These are phyloP conservation scores for Lasioglossum leucozonium DNA, from an alignment of 2,888 invertebrate species.

Conservation along the genomic window DNA sequence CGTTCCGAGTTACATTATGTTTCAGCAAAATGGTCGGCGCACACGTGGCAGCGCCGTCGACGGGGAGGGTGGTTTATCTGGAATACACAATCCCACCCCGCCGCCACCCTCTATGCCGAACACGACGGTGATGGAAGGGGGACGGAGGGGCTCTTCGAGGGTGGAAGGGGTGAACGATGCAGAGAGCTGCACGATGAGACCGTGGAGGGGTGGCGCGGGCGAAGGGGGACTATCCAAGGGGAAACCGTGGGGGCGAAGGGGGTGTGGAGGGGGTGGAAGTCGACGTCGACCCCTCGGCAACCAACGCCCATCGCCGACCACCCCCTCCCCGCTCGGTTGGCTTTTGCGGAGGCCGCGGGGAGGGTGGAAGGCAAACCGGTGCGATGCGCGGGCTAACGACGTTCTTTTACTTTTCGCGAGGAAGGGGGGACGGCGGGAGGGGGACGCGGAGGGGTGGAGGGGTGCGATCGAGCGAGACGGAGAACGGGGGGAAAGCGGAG, in stretches of 20 bases:
- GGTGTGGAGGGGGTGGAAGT: constrained; percentile 60
- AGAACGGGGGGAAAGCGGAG: constrained; percentile 23
- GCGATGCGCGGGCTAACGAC: constrained; percentile 78
- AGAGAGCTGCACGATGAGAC: neutral
- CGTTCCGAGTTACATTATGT: constrained; percentile 81
- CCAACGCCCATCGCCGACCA: constrained; percentile 78
- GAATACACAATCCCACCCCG: constrained; percentile 80
- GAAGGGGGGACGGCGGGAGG: constrained; percentile 44
- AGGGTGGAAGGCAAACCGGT: constrained; percentile 66
- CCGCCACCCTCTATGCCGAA: constrained; percentile 48
- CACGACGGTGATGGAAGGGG: neutral
- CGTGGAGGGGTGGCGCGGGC: neutral
- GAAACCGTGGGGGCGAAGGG: constrained; percentile 11
- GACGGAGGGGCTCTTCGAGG: neutral
- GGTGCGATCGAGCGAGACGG: constrained; percentile 25
- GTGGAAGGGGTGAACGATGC: constrained; percentile 7
- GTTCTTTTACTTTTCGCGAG: constrained; percentile 78
- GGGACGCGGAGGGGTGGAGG: constrained; percentile 4
- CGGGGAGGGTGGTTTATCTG: constrained; percentile 81
- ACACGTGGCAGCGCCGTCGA: constrained; percentile 80
- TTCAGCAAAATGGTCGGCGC: constrained; percentile 83
- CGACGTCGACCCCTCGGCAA: constrained; percentile 76
- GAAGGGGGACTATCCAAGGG: constrained; percentile 52
- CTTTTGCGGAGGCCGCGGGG: constrained; percentile 76
- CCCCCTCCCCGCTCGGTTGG: constrained; percentile 71